A percentile compares a stretch with the other conserved stretches of the same genome.
Evolutionary conservation across 2,888 invertebrate species (phyloP).

Genomic region (Phymatocera aterrima): DNA sequence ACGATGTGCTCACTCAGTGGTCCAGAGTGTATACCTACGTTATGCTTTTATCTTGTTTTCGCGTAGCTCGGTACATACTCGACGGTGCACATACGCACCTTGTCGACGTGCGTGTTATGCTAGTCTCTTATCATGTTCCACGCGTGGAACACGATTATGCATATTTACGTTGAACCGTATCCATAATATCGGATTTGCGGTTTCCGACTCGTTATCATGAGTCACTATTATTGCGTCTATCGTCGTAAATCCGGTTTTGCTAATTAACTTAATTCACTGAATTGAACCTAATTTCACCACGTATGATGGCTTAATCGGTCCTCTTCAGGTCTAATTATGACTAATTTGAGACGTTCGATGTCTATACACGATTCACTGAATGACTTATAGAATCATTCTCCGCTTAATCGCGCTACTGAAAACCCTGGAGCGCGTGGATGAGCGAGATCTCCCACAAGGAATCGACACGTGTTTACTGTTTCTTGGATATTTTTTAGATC

Average conservation of each 20-base stretch:
- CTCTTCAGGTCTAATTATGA: no score
- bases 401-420: no score
- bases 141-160: neutral
- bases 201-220: neutral
- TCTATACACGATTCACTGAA: no score
- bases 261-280: neutral
- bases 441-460: neutral
- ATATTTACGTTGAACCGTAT: neutral
- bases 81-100: neutral
- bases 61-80: no score
- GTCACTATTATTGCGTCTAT: slow-evolving; percentile 8
- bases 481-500: neutral
- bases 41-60: neutral
- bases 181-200: neutral
- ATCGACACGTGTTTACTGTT: neutral
- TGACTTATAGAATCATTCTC: no score
- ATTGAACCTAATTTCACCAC: neutral
- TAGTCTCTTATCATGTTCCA: neutral
- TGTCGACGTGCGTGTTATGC: neutral
- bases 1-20: neutral
- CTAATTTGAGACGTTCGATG: no score
- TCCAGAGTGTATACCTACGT: no score
- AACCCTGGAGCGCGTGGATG: no score
- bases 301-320: neutral
- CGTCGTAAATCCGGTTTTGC: neutral